Evolutionary conservation across 2,113 vertebrate species (phyloP).

Genomic region (Ameiurus melas): DNA sequence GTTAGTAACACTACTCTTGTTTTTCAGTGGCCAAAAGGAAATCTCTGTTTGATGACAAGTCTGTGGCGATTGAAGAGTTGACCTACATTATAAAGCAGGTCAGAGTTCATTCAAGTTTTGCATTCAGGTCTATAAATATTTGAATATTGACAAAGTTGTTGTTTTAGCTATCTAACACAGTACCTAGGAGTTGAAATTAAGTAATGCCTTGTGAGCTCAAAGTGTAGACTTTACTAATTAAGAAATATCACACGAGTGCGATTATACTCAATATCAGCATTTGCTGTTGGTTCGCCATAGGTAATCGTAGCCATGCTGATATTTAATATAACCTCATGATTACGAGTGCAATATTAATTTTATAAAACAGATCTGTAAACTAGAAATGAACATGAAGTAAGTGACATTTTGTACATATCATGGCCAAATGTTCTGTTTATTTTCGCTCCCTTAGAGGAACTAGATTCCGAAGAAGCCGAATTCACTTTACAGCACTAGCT

Average conservation of each 20-base stretch:
- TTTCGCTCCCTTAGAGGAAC: neutral
- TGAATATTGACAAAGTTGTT: neutral
- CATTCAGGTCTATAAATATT: neutral
- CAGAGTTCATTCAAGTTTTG: constrained; percentile 7
- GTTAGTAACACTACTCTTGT: neutral
- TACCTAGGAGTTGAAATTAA: neutral
- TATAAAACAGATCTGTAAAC: neutral
- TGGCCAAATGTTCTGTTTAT: neutral
- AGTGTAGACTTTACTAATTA: neutral
- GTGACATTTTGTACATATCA: neutral
- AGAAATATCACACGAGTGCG: neutral
- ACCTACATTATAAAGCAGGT: constrained; percentile 94
- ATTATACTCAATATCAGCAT: neutral
- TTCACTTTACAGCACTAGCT: neutral
- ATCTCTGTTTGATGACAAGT: constrained; percentile 91
- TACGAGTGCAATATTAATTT: neutral
- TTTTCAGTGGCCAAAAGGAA: constrained; percentile 88
- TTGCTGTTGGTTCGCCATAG: neutral
- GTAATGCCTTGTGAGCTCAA: neutral
- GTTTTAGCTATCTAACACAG: neutral
- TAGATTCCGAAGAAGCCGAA: neutral
- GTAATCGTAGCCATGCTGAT: neutral
- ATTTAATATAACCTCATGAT: neutral
- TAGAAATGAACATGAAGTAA: neutral
- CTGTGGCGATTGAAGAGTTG: constrained; percentile 88